Conservation (phyloP, 2,797 vertebrate genomes). For the Chloroceryle amazona region DNA sequence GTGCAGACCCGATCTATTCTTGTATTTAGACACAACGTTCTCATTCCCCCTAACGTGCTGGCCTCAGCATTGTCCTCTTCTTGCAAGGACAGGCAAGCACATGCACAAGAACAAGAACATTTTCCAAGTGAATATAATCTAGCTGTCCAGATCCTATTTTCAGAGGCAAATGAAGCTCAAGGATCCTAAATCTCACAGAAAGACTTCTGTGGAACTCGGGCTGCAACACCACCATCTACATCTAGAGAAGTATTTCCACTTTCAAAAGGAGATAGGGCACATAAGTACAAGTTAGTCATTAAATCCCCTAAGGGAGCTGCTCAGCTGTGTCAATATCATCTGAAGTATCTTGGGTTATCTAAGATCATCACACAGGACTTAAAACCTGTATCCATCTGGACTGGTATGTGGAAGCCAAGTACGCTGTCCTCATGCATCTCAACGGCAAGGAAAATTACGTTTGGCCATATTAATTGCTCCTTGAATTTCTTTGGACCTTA, state of each 20-base stretch:
- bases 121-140: background rate
- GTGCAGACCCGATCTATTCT: background rate
- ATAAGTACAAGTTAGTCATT: background rate
- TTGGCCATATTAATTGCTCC: background rate
- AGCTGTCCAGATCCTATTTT: background rate
- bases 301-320: background rate
- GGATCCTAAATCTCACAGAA: background rate
- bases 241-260: background rate
- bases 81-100: background rate
- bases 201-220: background rate
- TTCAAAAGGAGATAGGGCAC: background rate
- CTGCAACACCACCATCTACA: background rate
- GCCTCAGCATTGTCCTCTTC: background rate
- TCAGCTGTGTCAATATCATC: background rate
- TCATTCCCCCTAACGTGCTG: background rate
- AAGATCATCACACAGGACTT: background rate
- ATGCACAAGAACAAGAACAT: background rate
- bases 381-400: background rate
- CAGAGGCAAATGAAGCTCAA: background rate
- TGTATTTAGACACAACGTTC: background rate
- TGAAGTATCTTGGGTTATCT: background rate
- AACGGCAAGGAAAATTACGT: background rate
- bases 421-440: background rate
- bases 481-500: background rate
- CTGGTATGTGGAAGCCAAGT: background rate